Base-by-base conservation (phyloP, 1,140 invertebrate genomes). In the Yoshiicerus persimilis region DNA sequence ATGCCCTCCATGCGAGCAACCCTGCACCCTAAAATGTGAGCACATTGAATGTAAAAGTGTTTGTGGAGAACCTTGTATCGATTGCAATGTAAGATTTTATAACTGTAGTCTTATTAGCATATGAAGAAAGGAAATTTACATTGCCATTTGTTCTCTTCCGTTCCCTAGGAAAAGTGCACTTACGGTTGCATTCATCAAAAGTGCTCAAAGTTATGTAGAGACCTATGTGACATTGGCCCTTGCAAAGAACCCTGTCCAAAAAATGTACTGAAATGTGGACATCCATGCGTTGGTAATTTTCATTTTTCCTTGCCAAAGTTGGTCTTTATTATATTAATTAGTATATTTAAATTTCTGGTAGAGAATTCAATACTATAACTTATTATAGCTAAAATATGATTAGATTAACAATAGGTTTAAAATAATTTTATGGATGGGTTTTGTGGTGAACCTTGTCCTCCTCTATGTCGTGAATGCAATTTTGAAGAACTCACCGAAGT, bases 371-470 rank as follows among this genome's bases (percentile, higher is more conserved):
- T n/a, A n/a, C n/a, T n/a, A n/a, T n/a, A n/a, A n/a, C n/a, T n/a
- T n/a, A n/a, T n/a, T n/a, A n/a, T 41, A 8, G 9, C 16, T 13
- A 4, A 41, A 41, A 41, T n/a, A n/a, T n/a, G n/a, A n/a, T n/a
- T n/a, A n/a, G n/a, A n/a, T n/a, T n/a, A n/a, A n/a, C n/a, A n/a
- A n/a, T n/a, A n/a, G n/a, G n/a, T n/a, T n/a, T 11, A 11, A 1
- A 56, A 20, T 56, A n/a, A 0, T n/a, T n/a, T 16, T n/a, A n/a
- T 56, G 20, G 6, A 56, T 20, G n/a, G 47, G 95, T 93, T 95
- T 84, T 96, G 96, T 92, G 95, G 95, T 13, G 96, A 96, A 91
- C 92, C 93, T 90, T 94, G 94, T 91, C 94, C 93, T 92, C 89
- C 87, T 3, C 92, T 91, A 20, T 93, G 93, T 91, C 89, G 91